Evolutionary conservation across 2,113 vertebrate species (phyloP).

Genomic region (Plestiodon gilberti): DNA sequence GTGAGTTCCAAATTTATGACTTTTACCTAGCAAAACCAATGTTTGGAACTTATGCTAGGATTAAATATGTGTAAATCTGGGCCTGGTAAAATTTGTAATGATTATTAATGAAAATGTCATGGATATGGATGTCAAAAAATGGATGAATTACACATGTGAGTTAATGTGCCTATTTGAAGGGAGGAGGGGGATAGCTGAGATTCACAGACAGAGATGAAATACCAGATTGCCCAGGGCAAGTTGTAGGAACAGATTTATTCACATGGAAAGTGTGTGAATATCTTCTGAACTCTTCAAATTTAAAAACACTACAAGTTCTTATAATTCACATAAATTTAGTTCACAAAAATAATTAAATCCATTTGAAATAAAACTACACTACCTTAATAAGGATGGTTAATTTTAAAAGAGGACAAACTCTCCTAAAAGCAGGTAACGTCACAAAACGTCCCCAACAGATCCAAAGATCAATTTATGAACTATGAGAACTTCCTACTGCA

Average conservation of each 20-base stretch:
- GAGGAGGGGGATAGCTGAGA: conserved; percentile 6
- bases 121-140: conserved; percentile 24
- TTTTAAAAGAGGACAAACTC: conserved; percentile 1
- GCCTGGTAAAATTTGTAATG: conserved; percentile 23
- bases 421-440: background rate
- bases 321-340: background rate
- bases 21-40: conserved; percentile 15
- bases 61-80: conserved; percentile 29
- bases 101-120: conserved; percentile 49
- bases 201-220: conserved; percentile 15
- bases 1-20: conserved; percentile 10
- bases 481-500: background rate
- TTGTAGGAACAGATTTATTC: conserved; percentile 12
- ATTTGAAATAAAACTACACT: background rate
- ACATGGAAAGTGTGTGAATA: conserved; percentile 4
- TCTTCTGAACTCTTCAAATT: conserved; percentile 22
- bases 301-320: background rate
- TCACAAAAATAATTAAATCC: background rate
- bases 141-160: conserved; percentile 20
- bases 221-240: background rate
- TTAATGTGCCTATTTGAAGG: background rate
- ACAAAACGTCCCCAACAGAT: background rate
- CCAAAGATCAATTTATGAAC: background rate
- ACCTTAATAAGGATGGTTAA: background rate
- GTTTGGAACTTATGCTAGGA: conserved; percentile 19